Evolutionary conservation across 1,140 invertebrate species (phyloP), one percentile per base, ranked within the genome.

Genomic region (Dryas iulia): DNA sequence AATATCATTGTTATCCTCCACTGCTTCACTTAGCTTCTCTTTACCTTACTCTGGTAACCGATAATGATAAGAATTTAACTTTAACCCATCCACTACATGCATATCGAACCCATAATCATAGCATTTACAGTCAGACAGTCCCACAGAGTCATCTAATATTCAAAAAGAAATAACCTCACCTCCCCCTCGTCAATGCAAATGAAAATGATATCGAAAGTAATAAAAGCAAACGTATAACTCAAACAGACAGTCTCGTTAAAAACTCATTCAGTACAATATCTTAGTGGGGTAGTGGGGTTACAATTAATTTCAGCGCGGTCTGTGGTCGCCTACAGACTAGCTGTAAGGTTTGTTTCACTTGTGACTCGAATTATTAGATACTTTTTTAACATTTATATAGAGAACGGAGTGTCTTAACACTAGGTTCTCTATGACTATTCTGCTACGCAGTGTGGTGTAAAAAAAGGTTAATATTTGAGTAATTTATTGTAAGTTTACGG

Each of bases 241-340:
- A 75, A 72, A 57, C 66, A 73, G 73, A 76, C 70, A 73, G 59
- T 70, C 78, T 83, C 76, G 78, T 86, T 84, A 79, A 84, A 82
- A 77, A 78, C 71, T 72, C 73, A 79, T 84, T 78, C 73, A 73
- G 78, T 76, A 77, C 79, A 84, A 83, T 83, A 84, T 82, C 80
- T 84, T 81, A 81, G 76, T 66, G 66, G 65, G 78, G 78, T 74
- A 78, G 79, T 82, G 78, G 72, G 78, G 76, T 70, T 78, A 81
- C 81, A 83, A 89, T 89, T 89, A 89, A 89, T 89, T 84, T 82
- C 78, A 81, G 74, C 73, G 74, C 73, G 81, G 79, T 67, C 77
- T 86, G 86, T 76, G 86, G 83, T 83, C 79, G 68, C 72, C 77
- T 82, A 69, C 72, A 86, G 81, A 79, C 77, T 74, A 76, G 76